Evolutionary conservation across 2,888 invertebrate species (phyloP), one percentile per base, ranked within the genome.

Genomic region (Drepana falcataria): DNA sequence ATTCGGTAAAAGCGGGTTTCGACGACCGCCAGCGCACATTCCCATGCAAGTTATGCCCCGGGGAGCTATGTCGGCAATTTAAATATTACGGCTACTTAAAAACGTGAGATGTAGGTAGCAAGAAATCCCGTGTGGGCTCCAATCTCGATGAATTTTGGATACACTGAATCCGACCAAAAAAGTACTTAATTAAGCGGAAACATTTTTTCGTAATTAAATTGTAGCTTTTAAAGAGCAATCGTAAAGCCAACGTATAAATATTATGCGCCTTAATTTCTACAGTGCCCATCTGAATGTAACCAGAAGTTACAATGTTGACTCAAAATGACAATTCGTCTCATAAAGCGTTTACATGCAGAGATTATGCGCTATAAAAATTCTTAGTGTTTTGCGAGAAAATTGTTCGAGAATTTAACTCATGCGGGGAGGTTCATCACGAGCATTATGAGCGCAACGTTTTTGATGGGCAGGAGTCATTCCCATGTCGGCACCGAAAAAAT

Each of bases 11-110:
- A 89, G 87, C 89, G 71, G 79, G 89, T 87, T 88, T 83, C 70
- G 87, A 82, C 77, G 83, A 83, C 81, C 86, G 87, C 83, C 85
- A 81, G 75, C 79, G 81, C 77, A 78, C 87, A 90, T 90, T 91
- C 90, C 87, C 91, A 89, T 89, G 89, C 85, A 76, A 81, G 87
- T 84, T 84, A 88, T 86, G 89, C 88, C 90, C 83, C 77, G 83
- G 75, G 89, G 88, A 89, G 88, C 83, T 83, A 89, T 88, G 87
- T 78, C 82, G 81, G 83, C 87, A 89, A 91, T 91, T 91, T 90
- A 87, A 90, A 90, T 89, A 89, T 89, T 87, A 88, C 87, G 83
- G 85, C 84, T 82, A 84, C 88, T 87, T 85, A 88, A 90, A 89
- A 90, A 89, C 89, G 89, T 90, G 88, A 90, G 87, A 90, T 84